Evolutionary conservation across 2,888 invertebrate genomes (phyloP).

Genomic region (Chrysolina americana): DNA sequence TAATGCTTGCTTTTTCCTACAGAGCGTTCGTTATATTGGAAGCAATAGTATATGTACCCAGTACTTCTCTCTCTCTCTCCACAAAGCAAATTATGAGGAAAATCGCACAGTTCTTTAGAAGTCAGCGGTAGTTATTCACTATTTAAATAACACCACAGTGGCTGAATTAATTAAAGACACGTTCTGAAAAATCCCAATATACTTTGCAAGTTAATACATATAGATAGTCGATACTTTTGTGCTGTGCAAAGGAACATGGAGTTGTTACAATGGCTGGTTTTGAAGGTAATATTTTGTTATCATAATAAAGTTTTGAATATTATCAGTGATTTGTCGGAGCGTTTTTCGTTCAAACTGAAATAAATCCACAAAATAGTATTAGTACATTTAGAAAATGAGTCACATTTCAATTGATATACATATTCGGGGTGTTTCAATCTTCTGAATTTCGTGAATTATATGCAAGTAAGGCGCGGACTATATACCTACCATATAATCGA

Average conservation of each 20-base stretch:
- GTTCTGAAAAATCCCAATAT: conserved; percentile 18
- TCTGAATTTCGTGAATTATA: too few species aligned
- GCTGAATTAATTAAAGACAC: conserved; percentile 16
- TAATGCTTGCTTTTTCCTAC: not conserved
- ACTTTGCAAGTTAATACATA: not conserved
- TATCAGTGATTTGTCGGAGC: not conserved
- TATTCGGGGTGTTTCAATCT: too few species aligned
- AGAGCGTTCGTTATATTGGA: not conserved
- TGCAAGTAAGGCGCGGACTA: too few species aligned
- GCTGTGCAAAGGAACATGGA: conserved; percentile 1
- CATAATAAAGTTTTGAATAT: not conserved
- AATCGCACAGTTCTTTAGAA: conserved; percentile 14
- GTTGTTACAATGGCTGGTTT: conserved; percentile 8
- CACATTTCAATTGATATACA: too few species aligned
- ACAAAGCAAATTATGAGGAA: conserved; percentile 2
- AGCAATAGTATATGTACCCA: not conserved
- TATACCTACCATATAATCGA: too few species aligned
- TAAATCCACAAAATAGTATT: not conserved
- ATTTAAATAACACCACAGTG: conserved; percentile 2
- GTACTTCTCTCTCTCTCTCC: not conserved
- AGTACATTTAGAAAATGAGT: too few species aligned
- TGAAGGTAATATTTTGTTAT: conserved; percentile 12
- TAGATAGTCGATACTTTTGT: not conserved
- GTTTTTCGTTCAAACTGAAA: not conserved
- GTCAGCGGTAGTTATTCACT: not conserved